Evolutionary conservation across 1,140 invertebrate species (phyloP), one percentile per base, ranked within the genome.

Genomic region (Spodoptera frugiperda): DNA sequence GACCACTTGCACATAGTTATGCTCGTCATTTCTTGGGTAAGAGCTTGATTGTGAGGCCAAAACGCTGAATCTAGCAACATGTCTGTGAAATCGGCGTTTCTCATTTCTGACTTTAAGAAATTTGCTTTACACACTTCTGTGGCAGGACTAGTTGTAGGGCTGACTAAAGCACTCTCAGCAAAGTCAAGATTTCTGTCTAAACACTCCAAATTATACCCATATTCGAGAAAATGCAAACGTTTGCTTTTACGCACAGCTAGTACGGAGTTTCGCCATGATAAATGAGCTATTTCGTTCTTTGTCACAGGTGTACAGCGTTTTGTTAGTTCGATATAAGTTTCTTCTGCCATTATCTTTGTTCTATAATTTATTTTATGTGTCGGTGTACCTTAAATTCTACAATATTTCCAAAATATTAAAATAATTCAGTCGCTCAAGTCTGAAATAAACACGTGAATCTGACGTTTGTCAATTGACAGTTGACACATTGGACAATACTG

Each of bases 101-200:
- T 86, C 25, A 89, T 78, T n/a, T 80, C 82, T 53, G 53, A 65
- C 6, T 78, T 75, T 6, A 81, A 75, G 53, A 86, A 80, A 79
- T 84, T 83, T 5, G 77, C 68, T n/a, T 83, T 61, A 65, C 89
- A 84, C 17, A 85, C 82, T 17, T 79, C 70, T 11, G 80, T 65
- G 17, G 86, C 82, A 0, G 91, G 89, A 65, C 88, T 89, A 6
- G 71, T 76, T 63, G 82, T 89, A 6, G 86, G 80, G 17, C 48
- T 76, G 21, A 73, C 59, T 59, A 91, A 82, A 14, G 77, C 76
- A 33, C 63, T 80, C 67, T 89, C 84, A 10, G 65, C 61, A 15
- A 87, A 82, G 79, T 93, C 84, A 14, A 93, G 80, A 51, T 80
- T 80, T 75, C 90, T 90, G n/a, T 92, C 86, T 11, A 89, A 77